These are phyloP conservation scores for Eilema caniola DNA, from an alignment of 2,888 invertebrate genomes.

Conservation along the genomic window DNA sequence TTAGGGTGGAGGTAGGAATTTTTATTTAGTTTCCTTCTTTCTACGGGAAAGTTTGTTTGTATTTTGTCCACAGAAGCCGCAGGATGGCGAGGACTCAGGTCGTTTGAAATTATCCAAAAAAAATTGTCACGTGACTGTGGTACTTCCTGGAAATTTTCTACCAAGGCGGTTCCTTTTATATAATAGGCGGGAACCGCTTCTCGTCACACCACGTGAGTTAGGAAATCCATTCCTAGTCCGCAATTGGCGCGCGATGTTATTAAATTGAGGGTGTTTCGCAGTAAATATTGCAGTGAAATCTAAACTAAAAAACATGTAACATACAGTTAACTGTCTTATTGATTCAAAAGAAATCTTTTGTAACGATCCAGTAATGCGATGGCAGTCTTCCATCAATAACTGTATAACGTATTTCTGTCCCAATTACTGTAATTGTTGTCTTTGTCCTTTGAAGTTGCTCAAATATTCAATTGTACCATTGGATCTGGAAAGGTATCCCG, in stretches of 20 bases:
- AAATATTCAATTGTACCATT: background rate
- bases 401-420: too few relatives aligned
- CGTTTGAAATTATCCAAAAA: background rate
- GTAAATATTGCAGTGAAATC: too few relatives aligned
- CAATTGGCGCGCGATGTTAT: too few relatives aligned
- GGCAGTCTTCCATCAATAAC: background rate
- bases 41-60: background rate
- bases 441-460: background rate
- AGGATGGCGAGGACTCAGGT: background rate
- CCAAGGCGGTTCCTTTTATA: too few relatives aligned
- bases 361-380: background rate
- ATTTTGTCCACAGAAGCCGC: constrained; percentile 1
- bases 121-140: too few relatives aligned
- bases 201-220: too few relatives aligned
- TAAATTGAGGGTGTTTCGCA: too few relatives aligned
- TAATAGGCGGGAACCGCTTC: too few relatives aligned
- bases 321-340: background rate
- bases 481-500: background rate
- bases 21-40: constrained; percentile 9
- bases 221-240: too few relatives aligned
- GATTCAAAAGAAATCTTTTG: background rate
- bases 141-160: too few relatives aligned
- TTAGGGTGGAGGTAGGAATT: constrained; percentile 15
- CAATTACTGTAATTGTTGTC: background rate
- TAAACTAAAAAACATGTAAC: too few relatives aligned